These are phyloP conservation scores for Pecten maximus DNA, from an alignment of 2,888 invertebrate species.

Conservation along the genomic window DNA sequence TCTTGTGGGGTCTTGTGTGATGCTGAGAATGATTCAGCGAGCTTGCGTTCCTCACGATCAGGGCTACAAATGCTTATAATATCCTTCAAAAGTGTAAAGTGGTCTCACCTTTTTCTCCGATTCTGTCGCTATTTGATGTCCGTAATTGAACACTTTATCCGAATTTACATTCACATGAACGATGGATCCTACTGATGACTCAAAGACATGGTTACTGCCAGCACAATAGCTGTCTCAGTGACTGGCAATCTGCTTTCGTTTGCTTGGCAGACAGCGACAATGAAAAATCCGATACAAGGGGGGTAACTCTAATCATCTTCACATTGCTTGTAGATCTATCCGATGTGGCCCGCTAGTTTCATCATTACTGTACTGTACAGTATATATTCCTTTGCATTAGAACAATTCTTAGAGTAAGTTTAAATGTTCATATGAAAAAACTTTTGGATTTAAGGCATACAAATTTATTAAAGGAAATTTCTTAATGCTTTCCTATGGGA, in stretches of 20 bases:
- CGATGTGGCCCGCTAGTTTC: too few relatives aligned
- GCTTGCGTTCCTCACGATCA: background rate
- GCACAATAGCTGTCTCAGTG: background rate
- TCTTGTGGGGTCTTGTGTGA: background rate
- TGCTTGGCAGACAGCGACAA: background rate
- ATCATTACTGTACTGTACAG: too few relatives aligned
- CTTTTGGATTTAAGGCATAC: too few relatives aligned
- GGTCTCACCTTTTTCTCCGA: conserved; percentile 5
- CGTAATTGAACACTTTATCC: background rate
- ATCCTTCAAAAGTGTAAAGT: background rate
- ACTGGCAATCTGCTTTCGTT: background rate
- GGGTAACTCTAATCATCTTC: background rate
- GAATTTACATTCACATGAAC: background rate
- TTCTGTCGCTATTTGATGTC: background rate
- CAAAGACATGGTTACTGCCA: conserved; percentile 7
- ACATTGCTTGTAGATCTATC: too few relatives aligned
- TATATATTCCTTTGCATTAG: too few relatives aligned
- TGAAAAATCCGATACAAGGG: background rate
- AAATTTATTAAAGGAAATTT: too few relatives aligned
- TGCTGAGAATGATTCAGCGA: conserved; percentile 13
- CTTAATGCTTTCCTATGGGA: too few relatives aligned
- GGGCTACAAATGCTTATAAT: background rate
- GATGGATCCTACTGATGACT: background rate
- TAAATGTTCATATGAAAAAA: too few relatives aligned
- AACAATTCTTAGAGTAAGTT: too few relatives aligned